Conservation (phyloP, 2,797 vertebrate species). For the Pelochelys cantorii region DNA sequence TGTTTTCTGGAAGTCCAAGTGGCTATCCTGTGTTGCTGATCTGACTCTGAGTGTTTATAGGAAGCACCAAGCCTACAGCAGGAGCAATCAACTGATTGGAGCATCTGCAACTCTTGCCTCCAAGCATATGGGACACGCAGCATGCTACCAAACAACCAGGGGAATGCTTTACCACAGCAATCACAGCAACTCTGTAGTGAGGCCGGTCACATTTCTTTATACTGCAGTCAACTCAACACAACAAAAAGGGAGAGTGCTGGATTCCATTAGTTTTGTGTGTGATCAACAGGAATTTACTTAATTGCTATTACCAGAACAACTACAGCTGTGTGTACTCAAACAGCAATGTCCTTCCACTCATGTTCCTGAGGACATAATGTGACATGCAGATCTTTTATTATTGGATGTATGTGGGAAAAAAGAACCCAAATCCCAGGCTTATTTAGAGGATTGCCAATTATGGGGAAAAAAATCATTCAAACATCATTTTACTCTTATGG, state of each 20-base stretch:
- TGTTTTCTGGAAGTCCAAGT: neutral
- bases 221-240: neutral
- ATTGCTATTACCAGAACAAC: neutral
- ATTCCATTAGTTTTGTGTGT: neutral
- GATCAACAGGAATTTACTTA: neutral
- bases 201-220: neutral
- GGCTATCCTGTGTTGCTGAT: neutral
- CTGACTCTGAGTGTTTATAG: neutral
- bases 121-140: neutral
- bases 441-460: neutral
- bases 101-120: neutral
- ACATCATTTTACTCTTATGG: neutral
- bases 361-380: neutral
- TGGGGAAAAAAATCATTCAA: neutral
- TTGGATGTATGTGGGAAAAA: neutral
- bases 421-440: neutral
- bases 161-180: neutral
- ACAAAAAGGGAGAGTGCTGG: neutral
- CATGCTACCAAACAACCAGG: neutral
- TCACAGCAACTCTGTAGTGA: neutral
- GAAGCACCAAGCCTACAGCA: neutral
- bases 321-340: neutral
- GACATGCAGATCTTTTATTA: neutral
- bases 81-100: neutral
- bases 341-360: neutral